Percentiles rank a stretch among this genome's conserved stretches.
Evolutionary conservation across 2,888 invertebrate genomes (phyloP).

Genomic region (Pterostichus madidus): DNA sequence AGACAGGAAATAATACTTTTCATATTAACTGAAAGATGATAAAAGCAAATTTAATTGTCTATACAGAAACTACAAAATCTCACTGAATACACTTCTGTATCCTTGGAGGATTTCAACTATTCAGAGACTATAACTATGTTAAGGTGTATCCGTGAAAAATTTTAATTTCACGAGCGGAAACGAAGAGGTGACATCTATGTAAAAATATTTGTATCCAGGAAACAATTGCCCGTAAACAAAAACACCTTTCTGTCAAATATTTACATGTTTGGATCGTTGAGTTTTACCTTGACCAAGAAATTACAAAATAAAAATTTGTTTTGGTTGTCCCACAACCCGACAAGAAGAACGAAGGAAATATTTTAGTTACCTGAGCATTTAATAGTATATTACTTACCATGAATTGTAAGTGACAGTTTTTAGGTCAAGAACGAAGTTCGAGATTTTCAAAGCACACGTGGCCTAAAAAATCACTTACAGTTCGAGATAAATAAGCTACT

Average conservation of each 20-base stretch:
- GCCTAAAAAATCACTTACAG: too few species aligned
- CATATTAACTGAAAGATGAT: too few species aligned
- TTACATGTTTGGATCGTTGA: slow-evolving; percentile 42
- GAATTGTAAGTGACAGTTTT: too few species aligned
- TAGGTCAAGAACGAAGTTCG: too few species aligned
- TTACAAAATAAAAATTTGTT: slow-evolving; percentile 45
- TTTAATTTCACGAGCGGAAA: slow-evolving; percentile 41
- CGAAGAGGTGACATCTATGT: slow-evolving; percentile 47
- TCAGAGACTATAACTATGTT: neutral
- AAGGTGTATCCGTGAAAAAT: slow-evolving; percentile 46
- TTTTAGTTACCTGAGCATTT: neutral
- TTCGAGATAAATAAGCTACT: too few species aligned
- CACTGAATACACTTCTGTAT: neutral
- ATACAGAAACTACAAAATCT: neutral
- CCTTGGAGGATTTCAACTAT: neutral
- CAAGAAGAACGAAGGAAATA: neutral
- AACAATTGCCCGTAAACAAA: slow-evolving; percentile 51
- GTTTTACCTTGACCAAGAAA: slow-evolving; percentile 50
- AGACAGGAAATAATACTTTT: too few species aligned
- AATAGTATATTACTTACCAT: too few species aligned
- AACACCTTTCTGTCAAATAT: slow-evolving; percentile 51
- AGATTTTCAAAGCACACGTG: too few species aligned
- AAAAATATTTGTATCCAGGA: slow-evolving; percentile 24
- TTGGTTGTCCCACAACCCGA: neutral
- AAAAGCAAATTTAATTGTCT: too few species aligned